Base-by-base conservation (phyloP, 2,113 vertebrate species). In the Ptilorrhoa leucosticta region DNA sequence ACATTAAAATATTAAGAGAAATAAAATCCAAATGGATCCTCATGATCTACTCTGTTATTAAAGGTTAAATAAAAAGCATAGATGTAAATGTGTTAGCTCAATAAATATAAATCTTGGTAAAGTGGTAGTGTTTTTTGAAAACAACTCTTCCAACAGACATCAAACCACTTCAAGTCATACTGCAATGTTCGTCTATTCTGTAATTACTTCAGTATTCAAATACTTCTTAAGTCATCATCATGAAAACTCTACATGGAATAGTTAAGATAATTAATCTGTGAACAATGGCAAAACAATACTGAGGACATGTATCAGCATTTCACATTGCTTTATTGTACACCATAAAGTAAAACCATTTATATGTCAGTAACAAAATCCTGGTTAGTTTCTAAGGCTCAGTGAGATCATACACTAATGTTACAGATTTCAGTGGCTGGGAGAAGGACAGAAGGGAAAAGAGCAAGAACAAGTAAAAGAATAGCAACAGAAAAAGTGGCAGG, bases 201-300 rank as follows among this genome's bases (percentile, higher is more conserved):
- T 90, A 96, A 84, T 88, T 54, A 80, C 47, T 86, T 72, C 57
- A 87, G 31, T 24, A 31, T 65, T 76, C 51, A 48, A 89, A 94
- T 42, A 68, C 81, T 92, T 96, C 54, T 77, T 89, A 95, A 96
- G 82, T 87, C 80, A 89, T 77, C 80, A 96, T 31, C 84, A 69
- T 31, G 45, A 94, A 94, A 91, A 89, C 27, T 89, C 64, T 47
- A 44, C 40, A 51, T 48, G 44, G 28, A 88, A 39, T 39, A 78
- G 45, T 45, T 80, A 64, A 3, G 20, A 94, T 72, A 88, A 91
- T 85, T 92, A 93, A 95, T 65, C 21, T 63, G 31, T 37, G 26
- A 40, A 68, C 26, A 35, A 60, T 35, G 26, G 69, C 18, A 72
- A 80, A 94, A 72, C 31, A 92, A 58, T 56, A 79, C 50, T 48